Evolutionary conservation across 2,113 vertebrate species (phyloP).

Genomic region (Echinops telfairi): DNA sequence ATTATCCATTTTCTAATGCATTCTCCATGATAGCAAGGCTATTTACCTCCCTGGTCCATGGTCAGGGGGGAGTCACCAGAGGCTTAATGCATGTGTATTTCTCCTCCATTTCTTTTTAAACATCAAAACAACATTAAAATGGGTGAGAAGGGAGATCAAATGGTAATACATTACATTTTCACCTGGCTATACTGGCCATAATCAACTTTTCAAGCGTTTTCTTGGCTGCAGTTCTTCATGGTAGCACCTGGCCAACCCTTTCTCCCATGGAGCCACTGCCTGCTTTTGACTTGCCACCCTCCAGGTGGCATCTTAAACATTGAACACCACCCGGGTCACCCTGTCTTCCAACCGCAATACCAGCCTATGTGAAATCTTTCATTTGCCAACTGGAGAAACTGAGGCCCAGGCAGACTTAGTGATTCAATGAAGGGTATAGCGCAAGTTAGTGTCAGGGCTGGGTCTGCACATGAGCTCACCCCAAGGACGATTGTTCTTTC

Average conservation of each 20-base stretch:
- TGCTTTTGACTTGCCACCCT: neutral
- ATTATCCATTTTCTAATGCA: too few species aligned
- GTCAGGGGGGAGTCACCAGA: too few species aligned
- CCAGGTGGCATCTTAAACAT: neutral
- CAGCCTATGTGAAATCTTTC: neutral
- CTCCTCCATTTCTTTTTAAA: too few species aligned
- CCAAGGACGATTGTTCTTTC: neutral
- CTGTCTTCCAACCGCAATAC: neutral
- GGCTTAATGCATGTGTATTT: too few species aligned
- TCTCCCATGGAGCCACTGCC: neutral
- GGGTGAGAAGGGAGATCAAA: too few species aligned
- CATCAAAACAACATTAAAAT: too few species aligned
- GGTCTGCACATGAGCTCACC: neutral
- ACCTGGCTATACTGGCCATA: too few species aligned
- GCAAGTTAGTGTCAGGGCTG: neutral
- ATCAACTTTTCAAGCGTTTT: neutral
- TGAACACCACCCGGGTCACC: neutral
- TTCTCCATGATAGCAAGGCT: too few species aligned
- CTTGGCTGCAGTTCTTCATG: neutral
- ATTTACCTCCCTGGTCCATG: too few species aligned
- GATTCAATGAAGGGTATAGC: neutral
- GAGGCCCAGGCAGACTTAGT: neutral
- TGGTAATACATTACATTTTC: too few species aligned
- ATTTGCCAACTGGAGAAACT: neutral
- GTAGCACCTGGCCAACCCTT: neutral